Conservation (phyloP, 2,797 vertebrate genomes). For the Yasuhikotakia modesta region DNA sequence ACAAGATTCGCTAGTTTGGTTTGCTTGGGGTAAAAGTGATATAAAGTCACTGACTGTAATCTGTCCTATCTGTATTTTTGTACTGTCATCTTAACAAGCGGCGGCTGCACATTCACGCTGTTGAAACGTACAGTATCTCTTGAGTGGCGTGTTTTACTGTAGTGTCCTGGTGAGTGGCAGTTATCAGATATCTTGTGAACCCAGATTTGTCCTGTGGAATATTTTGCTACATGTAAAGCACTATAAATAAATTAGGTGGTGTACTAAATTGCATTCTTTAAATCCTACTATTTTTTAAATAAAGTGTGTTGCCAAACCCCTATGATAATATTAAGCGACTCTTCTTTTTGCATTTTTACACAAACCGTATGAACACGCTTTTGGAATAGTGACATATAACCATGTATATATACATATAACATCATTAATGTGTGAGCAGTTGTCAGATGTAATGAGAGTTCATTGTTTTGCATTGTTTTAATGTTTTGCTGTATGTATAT, state of each 20-base stretch:
- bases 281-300: slow-evolving; percentile 81
- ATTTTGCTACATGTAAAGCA: slow-evolving; percentile 76
- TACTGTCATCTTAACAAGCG: slow-evolving; percentile 66
- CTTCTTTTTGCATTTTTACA: not conserved
- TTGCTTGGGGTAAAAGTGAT: slow-evolving; percentile 16
- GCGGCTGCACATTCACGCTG: slow-evolving; percentile 67
- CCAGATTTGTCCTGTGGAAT: slow-evolving; percentile 74
- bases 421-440: no score
- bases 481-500: no score
- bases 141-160: slow-evolving; percentile 75
- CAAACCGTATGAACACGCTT: no score
- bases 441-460: no score
- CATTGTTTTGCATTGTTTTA: no score
- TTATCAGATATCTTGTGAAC: slow-evolving; percentile 70
- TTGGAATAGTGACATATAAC: no score
- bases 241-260: slow-evolving; percentile 76
- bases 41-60: slow-evolving; percentile 49
- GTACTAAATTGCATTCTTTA: slow-evolving; percentile 72
- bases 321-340: slow-evolving; percentile 35
- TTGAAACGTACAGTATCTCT: slow-evolving; percentile 66
- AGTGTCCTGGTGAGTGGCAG: slow-evolving; percentile 69
- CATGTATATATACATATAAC: no score
- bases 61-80: slow-evolving; percentile 68
- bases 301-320: slow-evolving; percentile 76
- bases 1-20: slow-evolving; percentile 44